Percentiles rank a stretch among this genome's conserved stretches.
phyloP scores from a whole-genome alignment of 2,113 vertebrate genomes.

The Eonycteris spelaea region DNA sequence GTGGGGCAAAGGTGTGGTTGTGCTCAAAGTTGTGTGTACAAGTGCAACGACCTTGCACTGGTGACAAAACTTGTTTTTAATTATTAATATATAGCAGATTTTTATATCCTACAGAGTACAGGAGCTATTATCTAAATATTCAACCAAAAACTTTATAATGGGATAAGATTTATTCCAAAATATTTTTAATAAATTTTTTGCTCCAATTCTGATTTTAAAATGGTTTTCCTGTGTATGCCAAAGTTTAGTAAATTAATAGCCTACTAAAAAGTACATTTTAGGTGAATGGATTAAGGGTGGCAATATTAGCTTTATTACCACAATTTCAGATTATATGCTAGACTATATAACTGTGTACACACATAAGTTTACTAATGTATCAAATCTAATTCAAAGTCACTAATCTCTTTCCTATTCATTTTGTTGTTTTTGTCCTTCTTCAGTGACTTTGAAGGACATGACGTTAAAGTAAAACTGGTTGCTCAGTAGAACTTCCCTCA shows the following conservation, averaged over 20 bases:
- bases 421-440: conserved; percentile 71
- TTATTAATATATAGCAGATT: conserved; percentile 47
- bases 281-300: conserved; percentile 73
- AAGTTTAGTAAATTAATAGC: conserved; percentile 75
- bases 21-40: conserved; percentile 36
- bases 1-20: background rate
- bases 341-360: conserved; percentile 58
- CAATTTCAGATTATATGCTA: conserved; percentile 72
- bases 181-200: conserved; percentile 63
- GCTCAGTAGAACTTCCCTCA: conserved; percentile 72
- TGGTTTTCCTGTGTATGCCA: conserved; percentile 66
- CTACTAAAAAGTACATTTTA: conserved; percentile 65
- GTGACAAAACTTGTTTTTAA: background rate
- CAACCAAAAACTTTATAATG: conserved; percentile 48
- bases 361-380: conserved; percentile 78
- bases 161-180: conserved; percentile 68
- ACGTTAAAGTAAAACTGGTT: conserved; percentile 79
- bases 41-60: background rate
- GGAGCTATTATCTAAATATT: conserved; percentile 66
- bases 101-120: conserved; percentile 60
- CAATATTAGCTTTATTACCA: conserved; percentile 75
- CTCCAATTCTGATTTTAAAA: conserved; percentile 74
- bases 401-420: conserved; percentile 74
- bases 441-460: conserved; percentile 78
- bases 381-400: conserved; percentile 78